Base-by-base conservation (phyloP, 2,888 invertebrate species). In the Nomada lathburiana region DNA sequence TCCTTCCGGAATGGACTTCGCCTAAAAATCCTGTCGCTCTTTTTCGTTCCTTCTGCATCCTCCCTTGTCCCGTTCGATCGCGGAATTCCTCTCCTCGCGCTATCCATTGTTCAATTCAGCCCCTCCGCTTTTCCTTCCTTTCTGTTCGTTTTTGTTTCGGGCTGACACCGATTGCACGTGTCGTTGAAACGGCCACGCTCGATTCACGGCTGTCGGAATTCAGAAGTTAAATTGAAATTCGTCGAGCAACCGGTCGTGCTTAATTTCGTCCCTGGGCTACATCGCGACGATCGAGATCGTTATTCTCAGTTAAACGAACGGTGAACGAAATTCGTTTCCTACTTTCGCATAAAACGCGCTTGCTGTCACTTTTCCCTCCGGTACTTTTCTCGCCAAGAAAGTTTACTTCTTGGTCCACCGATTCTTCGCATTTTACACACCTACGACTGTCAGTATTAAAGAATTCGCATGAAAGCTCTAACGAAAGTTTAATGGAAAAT, bases 181-280 rank as follows among this genome's bases (percentile, higher is more conserved):
- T 71, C 71, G 73, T 60, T 29, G 53, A 16, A 73, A 60, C 65
- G 60, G 65, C 29, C 73, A 60, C 60, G 53, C 65, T 59, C 77
- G 73, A 73, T 73, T 47, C 65, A 53, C 73, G 60, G 55, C 11
- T 26, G 42, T 5, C 52, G 67, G 64, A 60, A 59, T 59, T 65
- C 57, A 36, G 47, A n/a, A 52, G 64, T 23, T 36, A 20, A 44
- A 76, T 65, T 73, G 69, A 77, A 77, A 77, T 77, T 65, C 47
- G 20, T n/a, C 57, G 44, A 23, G 59, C 42, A 23, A 52, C 60
- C 42, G 7, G 26, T 42, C 53, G 13, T 53, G 55, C 72, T 76
- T 65, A 72, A 60, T 76, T 44, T 50, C 72, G 50, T 59, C 59
- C 10, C 47, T n/a, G 11, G 10, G 23, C 13, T 26, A 47, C 29